phyloP scores from a whole-genome alignment of 2,797 vertebrate genomes.

The Macroramphosus scolopax region DNA sequence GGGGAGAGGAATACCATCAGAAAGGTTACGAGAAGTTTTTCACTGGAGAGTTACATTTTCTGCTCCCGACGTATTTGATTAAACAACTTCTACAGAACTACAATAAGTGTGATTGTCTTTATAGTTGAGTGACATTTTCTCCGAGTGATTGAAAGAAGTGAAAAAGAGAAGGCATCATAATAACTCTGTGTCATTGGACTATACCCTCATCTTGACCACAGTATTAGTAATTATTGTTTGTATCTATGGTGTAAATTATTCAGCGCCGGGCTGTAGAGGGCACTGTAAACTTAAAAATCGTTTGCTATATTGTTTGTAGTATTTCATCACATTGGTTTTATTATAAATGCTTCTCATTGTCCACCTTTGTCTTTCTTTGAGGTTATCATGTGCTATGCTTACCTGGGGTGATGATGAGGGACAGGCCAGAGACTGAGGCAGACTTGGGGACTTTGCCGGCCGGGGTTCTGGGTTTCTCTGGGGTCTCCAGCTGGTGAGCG shows the following conservation, averaged over 20 bases:
- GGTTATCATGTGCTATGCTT: conserved; percentile 1
- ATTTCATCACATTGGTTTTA: not conserved
- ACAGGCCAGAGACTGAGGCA: conserved; percentile 87
- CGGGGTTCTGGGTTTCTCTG: conserved; percentile 74
- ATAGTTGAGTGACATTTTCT: no score
- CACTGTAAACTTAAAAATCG: conserved; percentile 45
- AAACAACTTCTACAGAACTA: not conserved
- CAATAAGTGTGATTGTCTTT: not conserved
- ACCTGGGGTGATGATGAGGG: conserved; percentile 90
- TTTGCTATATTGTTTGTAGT: no score
- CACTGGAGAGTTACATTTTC: no score
- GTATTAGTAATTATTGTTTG: not conserved
- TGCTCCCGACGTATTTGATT: not conserved
- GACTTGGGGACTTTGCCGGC: conserved; percentile 86
- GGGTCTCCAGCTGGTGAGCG: conserved; percentile 74
- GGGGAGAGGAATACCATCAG: conserved; percentile 5
- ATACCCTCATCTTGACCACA: conserved; percentile 9
- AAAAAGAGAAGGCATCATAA: no score
- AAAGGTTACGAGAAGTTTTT: conserved; percentile 13
- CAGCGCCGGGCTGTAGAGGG: conserved; percentile 46
- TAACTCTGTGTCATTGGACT: no score
- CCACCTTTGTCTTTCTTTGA: no score
- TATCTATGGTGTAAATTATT: conserved; percentile 3
- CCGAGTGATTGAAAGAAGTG: no score
- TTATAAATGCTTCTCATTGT: no score